A percentile compares a stretch with the other conserved stretches of the same genome.
Conservation (phyloP, 1,140 invertebrate genomes). For the Zaprionus lachaisei region DNA sequence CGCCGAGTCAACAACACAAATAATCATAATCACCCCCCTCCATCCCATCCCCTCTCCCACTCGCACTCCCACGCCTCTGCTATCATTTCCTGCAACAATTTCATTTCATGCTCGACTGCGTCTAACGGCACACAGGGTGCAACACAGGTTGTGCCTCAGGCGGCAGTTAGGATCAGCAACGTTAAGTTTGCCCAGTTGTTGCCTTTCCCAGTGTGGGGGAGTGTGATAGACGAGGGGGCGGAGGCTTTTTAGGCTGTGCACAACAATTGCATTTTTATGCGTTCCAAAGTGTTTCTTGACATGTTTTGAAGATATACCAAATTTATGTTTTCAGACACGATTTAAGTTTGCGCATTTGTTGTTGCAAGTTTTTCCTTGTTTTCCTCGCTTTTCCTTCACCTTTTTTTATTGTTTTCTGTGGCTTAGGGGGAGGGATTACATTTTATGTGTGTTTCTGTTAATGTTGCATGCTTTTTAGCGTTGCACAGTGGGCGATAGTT, state of each 20-base stretch:
- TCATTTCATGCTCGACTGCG: conserved; percentile 67
- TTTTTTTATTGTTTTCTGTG: conserved; percentile 23
- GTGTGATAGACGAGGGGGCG: background rate
- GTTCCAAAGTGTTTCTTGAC: conserved; percentile 75
- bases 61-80: background rate
- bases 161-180: conserved; percentile 56
- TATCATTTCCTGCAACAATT: conserved; percentile 58
- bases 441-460: conserved; percentile 23
- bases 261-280: conserved; percentile 76
- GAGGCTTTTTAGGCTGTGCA: conserved; percentile 15
- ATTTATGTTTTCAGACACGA: conserved; percentile 54
- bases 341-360: conserved; percentile 30
- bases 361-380: conserved; percentile 23
- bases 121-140: conserved; percentile 8
- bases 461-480: conserved; percentile 48
- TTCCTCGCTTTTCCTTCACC: background rate
- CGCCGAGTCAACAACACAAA: conserved; percentile 34
- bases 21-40: conserved; percentile 49
- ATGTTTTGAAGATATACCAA: conserved; percentile 53
- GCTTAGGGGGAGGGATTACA: conserved; percentile 28
- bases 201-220: conserved; percentile 32
- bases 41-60: background rate
- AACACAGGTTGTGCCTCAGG: conserved; percentile 53
- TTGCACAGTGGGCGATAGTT: conserved; percentile 18
- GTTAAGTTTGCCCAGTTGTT: conserved; percentile 42